Evolutionary conservation across 2,888 invertebrate genomes (phyloP), one percentile per base, ranked within the genome.

Genomic region (Diarsia mendica): DNA sequence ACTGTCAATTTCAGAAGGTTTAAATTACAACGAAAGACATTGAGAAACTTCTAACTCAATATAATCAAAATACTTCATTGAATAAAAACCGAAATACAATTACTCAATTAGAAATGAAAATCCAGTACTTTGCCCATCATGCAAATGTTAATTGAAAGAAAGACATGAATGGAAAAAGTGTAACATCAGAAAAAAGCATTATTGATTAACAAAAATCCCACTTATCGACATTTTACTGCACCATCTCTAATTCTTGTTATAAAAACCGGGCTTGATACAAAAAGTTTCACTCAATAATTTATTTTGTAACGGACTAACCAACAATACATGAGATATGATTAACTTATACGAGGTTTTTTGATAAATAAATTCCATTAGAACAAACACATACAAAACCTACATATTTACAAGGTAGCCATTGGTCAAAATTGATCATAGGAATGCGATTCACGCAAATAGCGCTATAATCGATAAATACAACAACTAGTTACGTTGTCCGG

Each of bases 351-450:
- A 72, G 61, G n/a, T 66, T 68, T 64, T 51, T 55, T 9, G 53
- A 66, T 75, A 71, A 75, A 79, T 79, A 75, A 66, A 75, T 72
- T 79, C 44, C 18, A 51, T 71, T 68, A 67, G n/a, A 79, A 78
- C 71, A 48, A 72, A 72, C 39, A 76, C 75, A 83, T 85, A 78
- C 46, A 79, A 86, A 80, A 79, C 48, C 23, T 72, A 77, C 28
- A 66, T 79, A 85, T 78, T 77, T 81, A 83, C 79, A 83, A 46
- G 6, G 67, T 68, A 77, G 75, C 84, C 81, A 75, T 87, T 86
- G 85, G 75, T 81, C 68, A 23, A 79, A 78, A 77, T 83, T 65
- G 83, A 58, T 28, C 18, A 3, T 61, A 63, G 13, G 8, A n/a
- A 15, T 44, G 63, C 9, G n/a, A 63, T 44, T 18, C 9, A 33